Evolutionary conservation across 1,140 invertebrate genomes (phyloP), one percentile per base, ranked within the genome.

Genomic region (Polypedilum pembai): DNA sequence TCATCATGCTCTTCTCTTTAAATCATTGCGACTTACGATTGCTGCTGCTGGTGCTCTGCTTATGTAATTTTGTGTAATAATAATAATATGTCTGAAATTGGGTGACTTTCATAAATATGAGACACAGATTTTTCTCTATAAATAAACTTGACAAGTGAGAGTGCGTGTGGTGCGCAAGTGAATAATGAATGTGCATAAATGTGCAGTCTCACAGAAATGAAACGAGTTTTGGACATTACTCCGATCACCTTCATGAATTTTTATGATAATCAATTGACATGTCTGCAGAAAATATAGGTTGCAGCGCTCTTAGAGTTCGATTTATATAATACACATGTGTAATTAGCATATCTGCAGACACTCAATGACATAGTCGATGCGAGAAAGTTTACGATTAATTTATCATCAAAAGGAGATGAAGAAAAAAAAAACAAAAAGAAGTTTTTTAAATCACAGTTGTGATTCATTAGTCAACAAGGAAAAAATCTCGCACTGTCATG

Each of bases 51-150:
- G 24, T 33, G 5, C 5, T 33, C 5, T 33, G 24, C 24, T 33
- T 33, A 33, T 5, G 24, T 33, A 33, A 33, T 33, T 3, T 33
- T 5, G 5, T 33, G 24, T 33, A 33, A 33, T 33, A 33, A 33
- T 33, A 33, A 33, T 33, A 33, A 33, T 33, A 3, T 33, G 24
- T 33, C 24, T 45, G n/a, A 56, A 56, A 56, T 56, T 56, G 45
- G 45, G 45, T 56, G 45, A 56, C 45, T 56, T 56, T 56, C 45
- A 56, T 56, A 56, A 56, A 56, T 15, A n/a, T n/a, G 41, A 10
- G 41, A n/a, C 41, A 15, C 41, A 45, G 41, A 45, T 8, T 15
- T 56, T 56, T 56, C 24, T 33, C 5, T 33, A 33, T 3, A 33
- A 33, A 33, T 33, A 33, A 33, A 33, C 24, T 33, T 33, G 24